These are phyloP conservation scores for Poeciliopsis occidentalis DNA, from an alignment of 2,113 vertebrate genomes.

Conservation along the genomic window DNA sequence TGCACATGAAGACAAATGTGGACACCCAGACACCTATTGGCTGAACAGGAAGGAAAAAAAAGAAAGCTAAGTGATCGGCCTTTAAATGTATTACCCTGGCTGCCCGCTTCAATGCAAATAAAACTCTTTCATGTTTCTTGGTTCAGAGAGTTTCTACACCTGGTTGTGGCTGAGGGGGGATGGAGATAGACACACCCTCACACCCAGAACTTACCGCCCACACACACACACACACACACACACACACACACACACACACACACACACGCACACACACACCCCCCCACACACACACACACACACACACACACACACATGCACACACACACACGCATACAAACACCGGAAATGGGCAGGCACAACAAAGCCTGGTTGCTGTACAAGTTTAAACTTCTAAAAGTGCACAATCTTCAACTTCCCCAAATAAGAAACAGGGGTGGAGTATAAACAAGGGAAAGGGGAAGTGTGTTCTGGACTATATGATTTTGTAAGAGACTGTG, in stretches of 20 bases:
- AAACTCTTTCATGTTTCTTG: conserved; percentile 69
- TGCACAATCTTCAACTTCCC: conserved; percentile 59
- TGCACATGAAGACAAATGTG: conserved; percentile 35
- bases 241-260: no score
- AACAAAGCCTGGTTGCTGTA: conserved; percentile 46
- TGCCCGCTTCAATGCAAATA: conserved; percentile 59
- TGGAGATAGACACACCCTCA: conserved; percentile 62
- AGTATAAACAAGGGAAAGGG: conserved; percentile 44
- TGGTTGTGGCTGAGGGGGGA: conserved; percentile 67
- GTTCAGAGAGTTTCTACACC: conserved; percentile 77
- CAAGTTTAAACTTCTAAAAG: conserved; percentile 54
- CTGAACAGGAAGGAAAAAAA: conserved; percentile 62
- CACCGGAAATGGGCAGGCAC: conserved; percentile 58
- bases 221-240: no score
- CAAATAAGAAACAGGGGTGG: conserved; percentile 51
- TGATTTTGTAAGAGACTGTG: conserved; percentile 49
- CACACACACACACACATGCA: no score
- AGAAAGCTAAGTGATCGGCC: conserved; percentile 50
- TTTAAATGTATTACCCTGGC: conserved; percentile 66
- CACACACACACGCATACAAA: conserved; percentile 58
- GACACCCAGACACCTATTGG: conserved; percentile 59
- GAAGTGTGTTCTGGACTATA: conserved; percentile 33
- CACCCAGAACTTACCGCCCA: no score
- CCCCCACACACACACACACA: no score
- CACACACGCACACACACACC: no score